A percentile compares a stretch with the other conserved stretches of the same genome.
These are phyloP conservation scores for Copidosoma aretas DNA, from an alignment of 2,888 invertebrate genomes.

Conservation along the genomic window DNA sequence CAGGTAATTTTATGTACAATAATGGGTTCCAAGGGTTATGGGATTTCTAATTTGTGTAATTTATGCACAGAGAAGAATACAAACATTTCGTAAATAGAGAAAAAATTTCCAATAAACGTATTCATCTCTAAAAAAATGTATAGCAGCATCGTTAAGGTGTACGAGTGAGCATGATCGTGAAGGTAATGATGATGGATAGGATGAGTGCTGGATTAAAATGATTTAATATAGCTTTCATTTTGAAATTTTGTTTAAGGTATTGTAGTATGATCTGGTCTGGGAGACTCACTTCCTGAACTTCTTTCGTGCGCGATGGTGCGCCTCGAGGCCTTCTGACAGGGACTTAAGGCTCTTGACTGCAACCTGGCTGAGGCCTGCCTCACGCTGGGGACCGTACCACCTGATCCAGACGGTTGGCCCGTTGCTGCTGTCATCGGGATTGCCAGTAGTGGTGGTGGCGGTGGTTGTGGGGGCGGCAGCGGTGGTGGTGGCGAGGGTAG, in stretches of 20 bases:
- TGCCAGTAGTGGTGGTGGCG: not conserved
- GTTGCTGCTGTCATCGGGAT: not conserved
- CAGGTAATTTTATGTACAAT: not conserved
- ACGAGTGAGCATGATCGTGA: no score
- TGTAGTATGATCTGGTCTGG: no score
- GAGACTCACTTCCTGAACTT: constrained; percentile 86
- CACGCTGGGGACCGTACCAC: constrained; percentile 71
- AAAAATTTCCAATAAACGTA: not conserved
- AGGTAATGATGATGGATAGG: not conserved
- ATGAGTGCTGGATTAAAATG: not conserved
- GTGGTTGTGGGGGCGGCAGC: not conserved
- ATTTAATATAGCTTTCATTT: no score
- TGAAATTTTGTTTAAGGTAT: not conserved
- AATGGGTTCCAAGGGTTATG: not conserved
- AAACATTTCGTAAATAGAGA: not conserved
- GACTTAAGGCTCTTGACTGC: constrained; percentile 78
- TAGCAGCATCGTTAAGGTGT: not conserved
- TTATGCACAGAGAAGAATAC: not conserved
- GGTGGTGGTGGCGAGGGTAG: not conserved
- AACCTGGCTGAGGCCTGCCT: constrained; percentile 68
- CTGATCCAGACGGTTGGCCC: constrained; percentile 71
- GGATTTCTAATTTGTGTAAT: not conserved
- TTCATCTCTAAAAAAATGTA: not conserved
- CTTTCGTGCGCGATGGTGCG: constrained; percentile 87
- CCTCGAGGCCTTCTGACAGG: constrained; percentile 86